Conservation (phyloP, 64 coral and sea anemone species). For the Astreopora myriophthalma region DNA sequence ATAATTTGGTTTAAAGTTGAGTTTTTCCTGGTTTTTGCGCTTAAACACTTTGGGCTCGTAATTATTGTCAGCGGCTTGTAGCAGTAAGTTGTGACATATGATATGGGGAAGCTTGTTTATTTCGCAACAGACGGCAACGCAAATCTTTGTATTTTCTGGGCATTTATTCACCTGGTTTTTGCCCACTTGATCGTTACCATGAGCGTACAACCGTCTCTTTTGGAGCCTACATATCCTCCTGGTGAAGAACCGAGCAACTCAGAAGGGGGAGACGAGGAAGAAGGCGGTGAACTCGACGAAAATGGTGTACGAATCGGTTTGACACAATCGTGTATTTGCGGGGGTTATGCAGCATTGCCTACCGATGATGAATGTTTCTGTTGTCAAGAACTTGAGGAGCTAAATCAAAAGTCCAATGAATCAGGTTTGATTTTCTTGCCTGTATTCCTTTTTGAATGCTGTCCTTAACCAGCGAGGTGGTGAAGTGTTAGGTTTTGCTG, state of each 20-base stretch:
- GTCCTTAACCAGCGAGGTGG: too few species aligned
- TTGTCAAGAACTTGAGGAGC: neutral
- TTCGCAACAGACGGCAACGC: neutral
- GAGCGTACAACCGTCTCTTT: too few species aligned
- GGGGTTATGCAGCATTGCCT: neutral
- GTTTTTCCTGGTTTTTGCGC: neutral
- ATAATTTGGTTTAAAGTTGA: neutral
- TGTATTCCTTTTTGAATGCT: too few species aligned
- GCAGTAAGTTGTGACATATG: neutral
- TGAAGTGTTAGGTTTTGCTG: too few species aligned
- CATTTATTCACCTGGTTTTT: too few species aligned
- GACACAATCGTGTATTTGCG: neutral
- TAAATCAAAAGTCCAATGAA: too few species aligned
- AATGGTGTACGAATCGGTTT: too few species aligned
- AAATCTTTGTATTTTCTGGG: neutral
- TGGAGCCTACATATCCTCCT: too few species aligned
- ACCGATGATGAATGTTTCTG: neutral
- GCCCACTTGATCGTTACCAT: too few species aligned
- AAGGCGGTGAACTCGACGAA: too few species aligned
- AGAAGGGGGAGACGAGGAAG: too few species aligned
- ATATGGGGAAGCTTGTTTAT: neutral
- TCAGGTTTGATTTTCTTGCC: slow-evolving; percentile 3
- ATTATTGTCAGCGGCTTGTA: neutral
- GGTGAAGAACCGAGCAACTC: too few species aligned
- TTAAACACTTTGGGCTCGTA: neutral